Evolutionary conservation across 2,113 vertebrate genomes (phyloP), one percentile per base, ranked within the genome.

Genomic region (Dolichallabes microphthalmus): DNA sequence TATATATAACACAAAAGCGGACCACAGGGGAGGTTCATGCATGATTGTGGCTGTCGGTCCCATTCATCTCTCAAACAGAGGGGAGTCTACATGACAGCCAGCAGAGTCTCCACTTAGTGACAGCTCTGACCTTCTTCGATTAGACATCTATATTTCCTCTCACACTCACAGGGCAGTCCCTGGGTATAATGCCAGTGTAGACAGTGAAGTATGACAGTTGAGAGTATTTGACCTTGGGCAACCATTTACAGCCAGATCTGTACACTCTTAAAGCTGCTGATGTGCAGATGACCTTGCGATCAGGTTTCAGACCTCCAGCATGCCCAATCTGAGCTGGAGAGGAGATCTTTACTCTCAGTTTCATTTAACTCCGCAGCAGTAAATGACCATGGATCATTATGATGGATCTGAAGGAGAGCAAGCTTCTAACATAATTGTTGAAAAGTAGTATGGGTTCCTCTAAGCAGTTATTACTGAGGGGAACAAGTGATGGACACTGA

Each of bases 141-240:
- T 87, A 87, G 86, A 84, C 83, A 80, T 87, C 80, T 87, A 76
- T 83, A 85, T 89, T 85, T 82, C 61, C 82, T 73, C 50, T 63
- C 68, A 80, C 68, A 79, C 74, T 85, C 50, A 57, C 80, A 66
- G 61, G 85, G 20, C 75, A 85, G 82, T 82, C 79, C 64, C 73
- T 80, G 68, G 85, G 74, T 88, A 88, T 83, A 89, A 79, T 86
- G 45, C 53, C 82, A 79, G 87, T 86, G 82, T 85, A 88, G 89
- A 89, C 89, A 89, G 89, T 88, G 89, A 88, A 83, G 85, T 82
- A 89, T 86, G 89, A 85, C 87, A 88, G 85, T 86, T 83, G 86
- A 88, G 80, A 89, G 82, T 60, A 83, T 86, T 86, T 55, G 85
- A 87, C 89, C 89, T 89, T 88, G 88, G 80, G 74, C 75, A 71